Evolutionary conservation across 2,113 vertebrate species (phyloP).

Genomic region (Osmerus eperlanus): DNA sequence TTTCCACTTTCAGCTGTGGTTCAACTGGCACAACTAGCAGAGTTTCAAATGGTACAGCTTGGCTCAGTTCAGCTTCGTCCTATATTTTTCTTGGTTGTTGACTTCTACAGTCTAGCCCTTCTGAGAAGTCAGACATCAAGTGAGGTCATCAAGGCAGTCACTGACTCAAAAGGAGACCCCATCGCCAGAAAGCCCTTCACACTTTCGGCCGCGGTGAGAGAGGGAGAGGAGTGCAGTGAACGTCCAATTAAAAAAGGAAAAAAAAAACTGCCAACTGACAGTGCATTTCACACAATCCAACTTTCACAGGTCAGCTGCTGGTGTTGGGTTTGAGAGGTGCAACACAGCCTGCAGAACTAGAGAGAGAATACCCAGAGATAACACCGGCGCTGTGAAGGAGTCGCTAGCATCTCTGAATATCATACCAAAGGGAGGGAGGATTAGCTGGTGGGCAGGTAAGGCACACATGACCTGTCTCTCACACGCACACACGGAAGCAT

Average conservation of each 20-base stretch:
- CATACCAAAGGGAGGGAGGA: not conserved
- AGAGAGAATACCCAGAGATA: not conserved
- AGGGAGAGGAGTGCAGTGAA: too few species aligned
- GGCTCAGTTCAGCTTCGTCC: too few species aligned
- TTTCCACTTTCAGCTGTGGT: too few species aligned
- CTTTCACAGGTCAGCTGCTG: slow-evolving; percentile 26
- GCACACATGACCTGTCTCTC: not conserved
- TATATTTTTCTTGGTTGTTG: too few species aligned
- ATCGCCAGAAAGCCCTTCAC: slow-evolving; percentile 3
- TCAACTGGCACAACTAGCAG: too few species aligned
- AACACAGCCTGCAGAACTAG: slow-evolving; percentile 14
- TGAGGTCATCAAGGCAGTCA: not conserved
- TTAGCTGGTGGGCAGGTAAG: slow-evolving; percentile 20
- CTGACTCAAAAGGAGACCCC: not conserved
- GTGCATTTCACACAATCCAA: slow-evolving; percentile 1
- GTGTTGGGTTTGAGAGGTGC: not conserved
- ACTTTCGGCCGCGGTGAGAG: not conserved
- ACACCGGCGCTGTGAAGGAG: not conserved
- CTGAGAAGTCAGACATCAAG: too few species aligned
- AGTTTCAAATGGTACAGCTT: too few species aligned
- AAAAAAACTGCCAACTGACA: too few species aligned
- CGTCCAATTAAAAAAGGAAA: slow-evolving; percentile 4
- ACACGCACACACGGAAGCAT: not conserved
- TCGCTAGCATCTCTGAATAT: too few species aligned
- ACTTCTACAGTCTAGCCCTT: too few species aligned